A percentile compares a stretch with the other conserved stretches of the same genome.
Evolutionary conservation across 2,797 vertebrate species (phyloP).

Genomic region (Melopsittacus undulatus): DNA sequence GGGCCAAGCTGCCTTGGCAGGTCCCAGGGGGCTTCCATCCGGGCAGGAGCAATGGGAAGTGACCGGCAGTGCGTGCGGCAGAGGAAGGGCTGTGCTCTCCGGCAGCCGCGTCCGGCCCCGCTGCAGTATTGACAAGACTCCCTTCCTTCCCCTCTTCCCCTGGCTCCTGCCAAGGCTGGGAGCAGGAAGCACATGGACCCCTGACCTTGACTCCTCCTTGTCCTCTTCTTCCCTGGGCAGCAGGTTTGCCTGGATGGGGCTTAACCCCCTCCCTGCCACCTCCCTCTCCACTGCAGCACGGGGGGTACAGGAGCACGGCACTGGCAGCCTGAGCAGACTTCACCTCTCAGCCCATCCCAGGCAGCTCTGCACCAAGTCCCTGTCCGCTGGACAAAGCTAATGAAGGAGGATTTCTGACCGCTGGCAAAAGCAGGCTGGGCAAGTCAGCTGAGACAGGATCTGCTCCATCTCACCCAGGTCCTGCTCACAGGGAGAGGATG

Average conservation of each 20-base stretch:
- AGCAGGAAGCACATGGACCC: conserved; percentile 63
- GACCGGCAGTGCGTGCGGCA: not conserved
- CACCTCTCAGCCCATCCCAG: not conserved
- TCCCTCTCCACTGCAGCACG: not conserved
- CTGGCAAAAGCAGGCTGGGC: not conserved
- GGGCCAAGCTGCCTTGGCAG: not conserved
- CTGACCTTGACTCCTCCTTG: conserved; percentile 37
- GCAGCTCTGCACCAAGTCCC: not conserved
- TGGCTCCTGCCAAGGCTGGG: not conserved
- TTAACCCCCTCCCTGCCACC: not conserved
- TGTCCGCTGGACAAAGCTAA: not conserved
- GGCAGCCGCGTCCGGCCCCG: not conserved
- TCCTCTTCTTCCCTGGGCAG: not conserved
- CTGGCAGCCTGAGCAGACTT: not conserved
- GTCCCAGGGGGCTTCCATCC: not conserved
- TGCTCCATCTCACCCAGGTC: not conserved
- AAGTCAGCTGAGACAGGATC: not conserved
- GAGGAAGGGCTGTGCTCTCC: conserved; percentile 66
- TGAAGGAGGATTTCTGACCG: not conserved
- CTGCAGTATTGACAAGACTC: not conserved
- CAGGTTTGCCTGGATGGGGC: not conserved
- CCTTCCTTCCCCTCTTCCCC: conserved; percentile 54
- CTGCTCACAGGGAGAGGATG: not conserved
- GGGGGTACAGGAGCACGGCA: not conserved
- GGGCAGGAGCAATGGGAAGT: not conserved